These are phyloP conservation scores for Hycleus phaleratus DNA, from an alignment of 1,140 invertebrate genomes.

Conservation along the genomic window DNA sequence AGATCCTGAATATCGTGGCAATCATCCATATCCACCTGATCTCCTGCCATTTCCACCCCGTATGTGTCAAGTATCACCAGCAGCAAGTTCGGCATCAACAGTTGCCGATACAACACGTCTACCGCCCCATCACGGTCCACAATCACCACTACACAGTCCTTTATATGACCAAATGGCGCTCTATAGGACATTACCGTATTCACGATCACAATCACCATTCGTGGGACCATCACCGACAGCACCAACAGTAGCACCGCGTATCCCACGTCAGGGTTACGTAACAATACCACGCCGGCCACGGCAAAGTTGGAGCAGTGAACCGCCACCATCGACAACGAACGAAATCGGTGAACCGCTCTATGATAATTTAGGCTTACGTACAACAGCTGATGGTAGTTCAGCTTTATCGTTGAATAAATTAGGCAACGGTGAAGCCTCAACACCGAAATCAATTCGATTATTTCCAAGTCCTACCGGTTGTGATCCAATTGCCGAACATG, in stretches of 20 bases:
- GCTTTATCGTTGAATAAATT: constrained; percentile 64
- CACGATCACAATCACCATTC: constrained; percentile 65
- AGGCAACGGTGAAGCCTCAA: constrained; percentile 33
- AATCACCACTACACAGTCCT: constrained; percentile 47
- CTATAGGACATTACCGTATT: constrained; percentile 63
- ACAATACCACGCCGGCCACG: constrained; percentile 76
- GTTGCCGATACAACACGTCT: constrained; percentile 56
- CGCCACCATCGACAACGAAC: constrained; percentile 32
- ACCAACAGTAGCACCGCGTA: constrained; percentile 39
- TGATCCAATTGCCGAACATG: constrained; percentile 59
- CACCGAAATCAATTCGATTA: constrained; percentile 37
- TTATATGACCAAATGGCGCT: constrained; percentile 48
- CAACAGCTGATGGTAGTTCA: constrained; percentile 79
- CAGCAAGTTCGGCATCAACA: constrained; percentile 67
- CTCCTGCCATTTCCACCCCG: constrained; percentile 65
- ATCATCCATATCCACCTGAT: constrained; percentile 67
- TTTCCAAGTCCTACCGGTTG: constrained; percentile 44
- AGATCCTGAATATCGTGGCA: constrained; percentile 45
- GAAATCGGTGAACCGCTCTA: constrained; percentile 65
- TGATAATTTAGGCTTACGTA: constrained; percentile 73
- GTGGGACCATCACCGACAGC: constrained; percentile 20
- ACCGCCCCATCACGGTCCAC: constrained; percentile 45
- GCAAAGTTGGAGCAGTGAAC: constrained; percentile 67
- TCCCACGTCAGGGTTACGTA: constrained; percentile 64
- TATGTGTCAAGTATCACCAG: constrained; percentile 56